Evolutionary conservation across 1,140 invertebrate genomes (phyloP), one percentile per base, ranked within the genome.

Genomic region (Lordiphosa stackelbergi): DNA sequence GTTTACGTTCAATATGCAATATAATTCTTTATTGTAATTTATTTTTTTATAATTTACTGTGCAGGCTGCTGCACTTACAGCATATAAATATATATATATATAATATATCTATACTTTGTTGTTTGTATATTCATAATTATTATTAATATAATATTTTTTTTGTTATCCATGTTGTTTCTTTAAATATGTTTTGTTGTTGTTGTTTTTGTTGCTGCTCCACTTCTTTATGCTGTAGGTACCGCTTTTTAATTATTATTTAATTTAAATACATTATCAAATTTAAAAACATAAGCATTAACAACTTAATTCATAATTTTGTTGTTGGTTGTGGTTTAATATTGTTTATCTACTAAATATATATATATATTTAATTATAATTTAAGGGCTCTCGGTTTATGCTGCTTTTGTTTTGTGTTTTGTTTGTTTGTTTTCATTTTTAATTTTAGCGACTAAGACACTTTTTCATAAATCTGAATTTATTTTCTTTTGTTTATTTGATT

Each of bases 1-100:
- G 4, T 6, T 5, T 24, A 24, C 22, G 22, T 31, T 31, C 75
- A 79, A 79, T 79, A 79, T 79, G 75, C 71, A 81, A 79, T 79
- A 81, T 73, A 81, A 75, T 79, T 79, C 77, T 79, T 79, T 79
- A 79, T 79, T 83, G 75, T 79, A 75, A 79, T 83, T 78, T 74
- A 79, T 43, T 71, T 62, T 71, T 62, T 81, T 53, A 58, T 56
- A 48, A 43, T 49, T 49, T 73, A 52, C 40, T 60, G 64, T 69
- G 66, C 64, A 48, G 64, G 10, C 42, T 22, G 49, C 56, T 54
- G 64, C 66, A 69, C 64, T 47, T 69, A 54, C 66, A 46, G 65
- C 66, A 69, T 69, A 46, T 34, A 34, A 46, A 31, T 34, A 69
- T 69, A 69, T 19, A 61, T 69, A 73, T 73, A 68, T 68, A 66